Evolutionary conservation across 2,797 vertebrate genomes (phyloP), one percentile per base, ranked within the genome.

Genomic region (Mallotus villosus): DNA sequence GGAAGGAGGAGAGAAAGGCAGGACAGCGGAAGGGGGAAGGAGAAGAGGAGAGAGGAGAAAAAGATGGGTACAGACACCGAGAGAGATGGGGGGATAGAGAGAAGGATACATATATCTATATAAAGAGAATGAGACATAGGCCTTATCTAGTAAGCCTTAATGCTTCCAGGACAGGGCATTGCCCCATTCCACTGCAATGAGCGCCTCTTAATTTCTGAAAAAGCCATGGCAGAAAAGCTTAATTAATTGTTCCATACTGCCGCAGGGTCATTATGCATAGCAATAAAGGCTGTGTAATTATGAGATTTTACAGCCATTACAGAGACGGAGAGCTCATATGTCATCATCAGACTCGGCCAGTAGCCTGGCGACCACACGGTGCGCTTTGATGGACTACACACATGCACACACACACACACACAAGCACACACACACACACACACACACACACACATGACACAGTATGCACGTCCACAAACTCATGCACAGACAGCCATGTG

Each of bases 221-320:
- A 94, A 97, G 95, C 95, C 93, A 95, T 77, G 95, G 95, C 95
- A 97, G 96, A 97, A 98, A 97, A 97, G 98, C 96, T 97, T 99
- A 99, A 99, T 99, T 98, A 99, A 99, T 99, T 99, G 97, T 99
- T 97, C 96, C 97, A 97, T 97, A 98, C 96, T 97, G 96, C 97
- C 97, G 97, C 95, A 92, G 96, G 97, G 97, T 98, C 97, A 99
- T 99, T 98, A 99, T 98, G 97, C 97, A 98, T 96, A 96, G 97
- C 96, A 98, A 99, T 99, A 99, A 99, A 98, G 96, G 96, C 96
- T 95, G 92, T 99, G 97, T 99, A 99, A 99, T 99, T 99, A 99
- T 99, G 96, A 99, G 97, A 99, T 99, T 99, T 99, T 98, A 99
- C 97, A 99, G 97, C 97, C 96, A 99, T 99, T 99, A 98, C 97